Percentiles rank a stretch among this genome's conserved stretches.
Conservation (phyloP, 2,113 vertebrate genomes). For the Leptobrachium ailaonicum region DNA sequence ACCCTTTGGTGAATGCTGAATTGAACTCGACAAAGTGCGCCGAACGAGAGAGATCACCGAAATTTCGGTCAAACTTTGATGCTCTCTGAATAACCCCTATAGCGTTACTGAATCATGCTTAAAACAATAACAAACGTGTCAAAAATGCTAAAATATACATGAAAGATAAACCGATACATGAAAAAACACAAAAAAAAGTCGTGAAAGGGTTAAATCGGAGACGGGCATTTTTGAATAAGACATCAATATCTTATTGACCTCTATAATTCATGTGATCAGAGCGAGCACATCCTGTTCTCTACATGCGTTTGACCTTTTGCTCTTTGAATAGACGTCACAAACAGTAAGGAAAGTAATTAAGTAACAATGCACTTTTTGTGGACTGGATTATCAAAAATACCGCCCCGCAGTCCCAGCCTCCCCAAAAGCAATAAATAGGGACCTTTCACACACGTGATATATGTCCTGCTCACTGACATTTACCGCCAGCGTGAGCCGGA, state of each 20-base stretch:
- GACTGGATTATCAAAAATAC: slow-evolving; percentile 19
- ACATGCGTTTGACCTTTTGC: slow-evolving; percentile 27
- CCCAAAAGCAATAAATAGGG: slow-evolving; percentile 20
- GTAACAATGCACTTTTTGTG: slow-evolving; percentile 27
- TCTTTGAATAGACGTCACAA: slow-evolving; percentile 7
- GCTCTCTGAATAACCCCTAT: too few species aligned
- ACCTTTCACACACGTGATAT: slow-evolving; percentile 30
- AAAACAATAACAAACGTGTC: too few species aligned
- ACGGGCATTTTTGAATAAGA: background rate
- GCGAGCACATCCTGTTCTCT: background rate
- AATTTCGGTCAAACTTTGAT: too few species aligned
- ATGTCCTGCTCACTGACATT: slow-evolving; percentile 34
- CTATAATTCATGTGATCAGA: background rate
- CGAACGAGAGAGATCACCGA: too few species aligned
- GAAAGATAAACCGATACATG: too few species aligned
- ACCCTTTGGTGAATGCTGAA: too few species aligned
- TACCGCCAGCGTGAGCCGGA: background rate
- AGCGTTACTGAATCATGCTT: too few species aligned
- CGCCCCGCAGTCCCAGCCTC: background rate
- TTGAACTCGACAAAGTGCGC: too few species aligned
- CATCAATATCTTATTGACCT: background rate
- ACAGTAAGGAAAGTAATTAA: slow-evolving; percentile 4
- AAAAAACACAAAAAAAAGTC: too few species aligned
- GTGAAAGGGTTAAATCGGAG: too few species aligned
- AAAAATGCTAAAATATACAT: too few species aligned